phyloP scores from a whole-genome alignment of 2,888 invertebrate species.

The Dynastes tityus region DNA sequence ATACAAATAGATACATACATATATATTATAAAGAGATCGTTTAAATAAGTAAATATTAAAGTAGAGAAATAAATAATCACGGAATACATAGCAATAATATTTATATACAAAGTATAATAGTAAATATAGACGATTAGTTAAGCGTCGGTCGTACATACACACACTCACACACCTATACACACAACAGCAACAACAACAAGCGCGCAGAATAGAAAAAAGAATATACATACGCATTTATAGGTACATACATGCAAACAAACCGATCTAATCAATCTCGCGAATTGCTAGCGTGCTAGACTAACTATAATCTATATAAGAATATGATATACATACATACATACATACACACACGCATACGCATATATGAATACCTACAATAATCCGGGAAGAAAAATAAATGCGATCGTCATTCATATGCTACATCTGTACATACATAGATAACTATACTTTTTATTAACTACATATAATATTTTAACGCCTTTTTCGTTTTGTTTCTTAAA shows the following conservation, averaged over 20 bases:
- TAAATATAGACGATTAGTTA: conserved; percentile 47
- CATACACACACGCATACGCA: background rate
- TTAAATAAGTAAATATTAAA: conserved; percentile 12
- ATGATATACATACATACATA: conserved; percentile 21
- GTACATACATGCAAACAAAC: too few relatives aligned
- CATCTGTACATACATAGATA: conserved; percentile 56
- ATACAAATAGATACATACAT: background rate
- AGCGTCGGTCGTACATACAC: conserved; percentile 39
- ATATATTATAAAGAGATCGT: background rate
- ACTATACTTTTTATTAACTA: conserved; percentile 58
- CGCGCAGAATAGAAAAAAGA: background rate
- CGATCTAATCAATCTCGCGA: too few relatives aligned
- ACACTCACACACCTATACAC: too few relatives aligned
- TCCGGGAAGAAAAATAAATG: too few relatives aligned
- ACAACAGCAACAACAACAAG: background rate
- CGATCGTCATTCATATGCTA: conserved; percentile 51
- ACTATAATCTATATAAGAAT: conserved; percentile 3
- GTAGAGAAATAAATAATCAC: conserved; percentile 60
- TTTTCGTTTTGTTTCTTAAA: conserved; percentile 73
- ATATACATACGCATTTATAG: too few relatives aligned
- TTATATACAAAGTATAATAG: conserved; percentile 57
- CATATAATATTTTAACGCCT: background rate
- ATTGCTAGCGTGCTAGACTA: background rate
- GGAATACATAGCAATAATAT: conserved; percentile 70
- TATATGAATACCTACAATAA: conserved; percentile 26